These are phyloP conservation scores for Luffia ferchaultella DNA, from an alignment of 2,888 invertebrate genomes.

Conservation along the genomic window DNA sequence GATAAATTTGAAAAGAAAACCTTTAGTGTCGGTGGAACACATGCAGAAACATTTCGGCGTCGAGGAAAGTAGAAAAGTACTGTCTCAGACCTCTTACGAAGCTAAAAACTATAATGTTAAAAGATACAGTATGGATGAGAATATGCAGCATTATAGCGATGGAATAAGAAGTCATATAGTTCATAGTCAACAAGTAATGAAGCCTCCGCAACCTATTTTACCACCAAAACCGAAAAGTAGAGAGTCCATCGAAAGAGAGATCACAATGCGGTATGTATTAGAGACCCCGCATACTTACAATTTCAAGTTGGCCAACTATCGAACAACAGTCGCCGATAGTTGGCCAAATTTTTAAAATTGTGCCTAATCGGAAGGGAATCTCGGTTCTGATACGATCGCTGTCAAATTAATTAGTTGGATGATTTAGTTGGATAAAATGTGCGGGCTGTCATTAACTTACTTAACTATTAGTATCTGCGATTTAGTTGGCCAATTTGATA, in stretches of 20 bases:
- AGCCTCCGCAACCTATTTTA: slow-evolving; percentile 19
- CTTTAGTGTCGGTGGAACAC: slow-evolving; percentile 55
- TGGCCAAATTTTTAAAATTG: no score
- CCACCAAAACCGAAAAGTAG: slow-evolving; percentile 46
- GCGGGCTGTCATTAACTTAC: no score
- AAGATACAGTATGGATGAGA: slow-evolving; percentile 6
- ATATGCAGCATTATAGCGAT: background rate
- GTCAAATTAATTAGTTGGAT: no score
- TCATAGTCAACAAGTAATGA: slow-evolving; percentile 1
- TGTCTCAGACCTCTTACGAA: slow-evolving; percentile 26
- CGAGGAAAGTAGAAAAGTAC: slow-evolving; percentile 46
- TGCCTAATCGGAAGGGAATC: no score
- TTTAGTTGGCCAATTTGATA: no score
- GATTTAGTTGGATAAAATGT: no score
- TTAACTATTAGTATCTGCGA: no score
- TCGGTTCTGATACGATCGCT: no score
- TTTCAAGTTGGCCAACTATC: no score
- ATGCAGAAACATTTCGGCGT: slow-evolving; percentile 55
- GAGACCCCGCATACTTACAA: no score
- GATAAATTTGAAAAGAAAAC: slow-evolving; percentile 34
- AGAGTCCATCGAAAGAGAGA: slow-evolving; percentile 54
- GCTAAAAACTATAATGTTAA: background rate
- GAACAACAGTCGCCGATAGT: no score
- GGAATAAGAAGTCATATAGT: background rate
- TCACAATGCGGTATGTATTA: slow-evolving; percentile 51